phyloP scores from a whole-genome alignment of 2,888 invertebrate genomes.

The Morpho helenor region DNA sequence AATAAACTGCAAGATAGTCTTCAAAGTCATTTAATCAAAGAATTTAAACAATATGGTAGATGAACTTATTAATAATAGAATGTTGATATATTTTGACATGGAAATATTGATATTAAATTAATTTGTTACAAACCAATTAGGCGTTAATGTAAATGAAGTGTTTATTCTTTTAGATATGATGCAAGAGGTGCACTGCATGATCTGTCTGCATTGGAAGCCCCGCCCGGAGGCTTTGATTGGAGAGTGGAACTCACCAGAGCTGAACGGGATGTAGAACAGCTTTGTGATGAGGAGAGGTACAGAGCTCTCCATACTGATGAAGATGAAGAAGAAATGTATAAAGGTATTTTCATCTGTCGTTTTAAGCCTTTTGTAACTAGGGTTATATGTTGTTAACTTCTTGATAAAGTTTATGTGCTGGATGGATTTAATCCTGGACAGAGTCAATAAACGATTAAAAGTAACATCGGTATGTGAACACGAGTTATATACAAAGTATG shows the following conservation, averaged over 20 bases:
- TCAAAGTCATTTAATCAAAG: too few species aligned
- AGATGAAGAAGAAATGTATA: constrained; percentile 92
- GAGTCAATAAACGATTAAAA: too few species aligned
- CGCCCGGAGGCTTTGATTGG: constrained; percentile 83
- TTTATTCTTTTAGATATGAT: constrained; percentile 88
- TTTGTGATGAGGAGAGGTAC: constrained; percentile 98
- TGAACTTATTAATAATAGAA: too few species aligned
- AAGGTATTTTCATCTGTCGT: constrained; percentile 80
- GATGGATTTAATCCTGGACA: too few species aligned
- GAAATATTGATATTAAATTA: background rate
- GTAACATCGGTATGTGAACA: too few species aligned
- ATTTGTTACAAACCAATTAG: constrained; percentile 7
- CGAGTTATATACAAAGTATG: too few species aligned
- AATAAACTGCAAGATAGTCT: too few species aligned
- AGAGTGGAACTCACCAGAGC: constrained; percentile 83
- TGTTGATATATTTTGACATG: too few species aligned
- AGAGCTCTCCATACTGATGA: constrained; percentile 92
- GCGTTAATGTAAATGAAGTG: constrained; percentile 8
- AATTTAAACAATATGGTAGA: too few species aligned
- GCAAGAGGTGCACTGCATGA: constrained; percentile 95
- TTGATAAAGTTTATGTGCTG: too few species aligned
- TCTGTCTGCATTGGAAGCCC: constrained; percentile 88
- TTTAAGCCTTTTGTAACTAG: too few species aligned
- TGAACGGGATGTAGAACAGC: constrained; percentile 90
- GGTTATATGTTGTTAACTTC: too few species aligned